Evolutionary conservation across 2,888 invertebrate species (phyloP).

Genomic region (Eutolmus rufibarbis): DNA sequence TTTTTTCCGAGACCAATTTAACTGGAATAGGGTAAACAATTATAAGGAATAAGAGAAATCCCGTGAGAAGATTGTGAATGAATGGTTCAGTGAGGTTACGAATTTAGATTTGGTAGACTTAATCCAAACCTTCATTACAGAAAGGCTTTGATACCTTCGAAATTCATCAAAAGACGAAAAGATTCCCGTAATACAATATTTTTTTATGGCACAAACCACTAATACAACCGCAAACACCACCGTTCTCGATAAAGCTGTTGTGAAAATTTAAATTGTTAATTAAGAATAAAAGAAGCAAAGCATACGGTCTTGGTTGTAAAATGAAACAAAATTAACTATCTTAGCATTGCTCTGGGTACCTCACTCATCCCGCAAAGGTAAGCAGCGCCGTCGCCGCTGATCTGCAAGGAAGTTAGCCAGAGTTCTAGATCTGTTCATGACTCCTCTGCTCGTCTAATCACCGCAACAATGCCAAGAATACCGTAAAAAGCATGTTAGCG

Average conservation of each 20-base stretch:
- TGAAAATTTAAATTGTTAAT: neutral
- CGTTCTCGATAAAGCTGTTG: neutral
- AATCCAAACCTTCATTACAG: neutral
- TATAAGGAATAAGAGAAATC: neutral
- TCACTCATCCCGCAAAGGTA: neutral
- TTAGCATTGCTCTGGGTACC: neutral
- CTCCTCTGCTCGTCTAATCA: neutral
- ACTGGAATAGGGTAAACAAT: neutral
- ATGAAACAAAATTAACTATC: neutral
- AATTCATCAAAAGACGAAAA: neutral
- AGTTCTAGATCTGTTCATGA: neutral
- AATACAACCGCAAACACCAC: neutral
- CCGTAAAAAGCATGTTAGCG: neutral
- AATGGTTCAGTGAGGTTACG: neutral
- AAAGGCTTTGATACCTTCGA: neutral
- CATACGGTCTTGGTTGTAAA: neutral
- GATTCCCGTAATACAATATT: neutral
- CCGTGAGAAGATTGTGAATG: neutral
- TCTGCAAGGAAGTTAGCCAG: neutral
- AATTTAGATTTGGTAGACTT: neutral
- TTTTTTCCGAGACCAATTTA: neutral
- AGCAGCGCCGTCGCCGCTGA: neutral
- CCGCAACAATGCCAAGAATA: neutral
- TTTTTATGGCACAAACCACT: neutral
- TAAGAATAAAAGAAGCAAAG: neutral